These are phyloP conservation scores for Axis porcinus DNA, from an alignment of 2,113 vertebrate genomes.

Conservation along the genomic window DNA sequence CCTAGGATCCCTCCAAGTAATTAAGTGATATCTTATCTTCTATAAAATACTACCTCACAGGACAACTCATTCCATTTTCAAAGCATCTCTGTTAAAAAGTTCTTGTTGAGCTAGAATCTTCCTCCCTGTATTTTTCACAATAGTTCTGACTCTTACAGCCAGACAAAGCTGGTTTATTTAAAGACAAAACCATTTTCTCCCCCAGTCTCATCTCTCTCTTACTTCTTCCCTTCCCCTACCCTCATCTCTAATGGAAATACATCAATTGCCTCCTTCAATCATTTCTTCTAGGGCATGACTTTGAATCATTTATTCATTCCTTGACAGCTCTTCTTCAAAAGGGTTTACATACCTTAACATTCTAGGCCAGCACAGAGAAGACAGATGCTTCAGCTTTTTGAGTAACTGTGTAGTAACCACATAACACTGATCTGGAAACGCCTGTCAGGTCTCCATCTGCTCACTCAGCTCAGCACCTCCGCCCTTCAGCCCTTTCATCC, in stretches of 20 bases:
- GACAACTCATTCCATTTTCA: background rate
- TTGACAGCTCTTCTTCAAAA: background rate
- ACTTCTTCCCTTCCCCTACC: too few relatives aligned
- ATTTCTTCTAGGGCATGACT: background rate
- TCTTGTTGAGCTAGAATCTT: background rate
- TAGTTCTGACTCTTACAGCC: background rate
- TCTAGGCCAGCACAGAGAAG: background rate
- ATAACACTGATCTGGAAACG: background rate
- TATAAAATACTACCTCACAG: background rate
- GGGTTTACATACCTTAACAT: background rate
- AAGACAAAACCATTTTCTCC: background rate
- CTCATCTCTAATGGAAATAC: background rate
- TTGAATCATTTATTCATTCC: background rate
- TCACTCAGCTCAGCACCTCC: background rate
- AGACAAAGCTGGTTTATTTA: background rate
- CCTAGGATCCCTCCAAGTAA: background rate
- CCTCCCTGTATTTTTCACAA: background rate
- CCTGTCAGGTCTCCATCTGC: background rate
- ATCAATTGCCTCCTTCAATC: background rate
- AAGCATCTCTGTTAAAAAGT: conserved; percentile 10
- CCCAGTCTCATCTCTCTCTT: background rate
- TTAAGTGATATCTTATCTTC: background rate
- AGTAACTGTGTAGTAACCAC: background rate
- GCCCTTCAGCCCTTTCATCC: background rate
- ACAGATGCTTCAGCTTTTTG: background rate